A percentile compares a stretch with the other conserved stretches of the same genome.
Conservation (phyloP, 1,140 invertebrate species). For the Euwallacea fornicatus region DNA sequence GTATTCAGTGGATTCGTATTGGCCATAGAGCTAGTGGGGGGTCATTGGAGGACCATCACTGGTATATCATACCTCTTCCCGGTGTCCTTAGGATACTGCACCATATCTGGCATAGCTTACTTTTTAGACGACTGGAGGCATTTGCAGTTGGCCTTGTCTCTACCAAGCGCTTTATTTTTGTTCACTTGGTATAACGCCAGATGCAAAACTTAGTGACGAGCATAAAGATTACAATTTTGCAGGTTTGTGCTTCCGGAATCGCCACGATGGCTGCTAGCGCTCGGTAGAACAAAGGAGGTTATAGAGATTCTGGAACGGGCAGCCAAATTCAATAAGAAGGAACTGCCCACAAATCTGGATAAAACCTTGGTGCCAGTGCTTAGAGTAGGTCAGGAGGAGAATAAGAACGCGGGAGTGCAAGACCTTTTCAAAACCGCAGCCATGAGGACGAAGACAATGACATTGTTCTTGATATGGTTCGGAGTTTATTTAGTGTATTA, state of each 20-base stretch:
- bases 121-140: constrained; percentile 71
- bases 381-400: constrained; percentile 45
- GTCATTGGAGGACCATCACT: constrained; percentile 71
- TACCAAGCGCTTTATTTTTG: constrained; percentile 68
- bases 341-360: constrained; percentile 64
- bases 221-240: constrained; percentile 1
- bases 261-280: constrained; percentile 78
- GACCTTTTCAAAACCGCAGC: constrained; percentile 64
- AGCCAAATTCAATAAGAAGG: constrained; percentile 64
- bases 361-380: constrained; percentile 60
- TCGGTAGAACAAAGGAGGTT: constrained; percentile 70
- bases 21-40: constrained; percentile 71
- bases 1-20: constrained; percentile 73
- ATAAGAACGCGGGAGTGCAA: constrained; percentile 57
- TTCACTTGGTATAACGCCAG: constrained; percentile 59
- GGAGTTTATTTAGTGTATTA: constrained; percentile 74
- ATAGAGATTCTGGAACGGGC: constrained; percentile 68
- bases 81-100: constrained; percentile 70
- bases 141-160: constrained; percentile 70
- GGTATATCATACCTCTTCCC: constrained; percentile 75
- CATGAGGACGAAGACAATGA: constrained; percentile 66
- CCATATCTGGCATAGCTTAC: constrained; percentile 71
- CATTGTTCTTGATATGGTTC: constrained; percentile 71
- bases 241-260: constrained; percentile 82
- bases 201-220: background rate